A percentile compares a stretch with the other conserved stretches of the same genome.
These are phyloP conservation scores for Aphelenchoides fujianensis DNA, from an alignment of 1,140 invertebrate genomes.

Conservation along the genomic window DNA sequence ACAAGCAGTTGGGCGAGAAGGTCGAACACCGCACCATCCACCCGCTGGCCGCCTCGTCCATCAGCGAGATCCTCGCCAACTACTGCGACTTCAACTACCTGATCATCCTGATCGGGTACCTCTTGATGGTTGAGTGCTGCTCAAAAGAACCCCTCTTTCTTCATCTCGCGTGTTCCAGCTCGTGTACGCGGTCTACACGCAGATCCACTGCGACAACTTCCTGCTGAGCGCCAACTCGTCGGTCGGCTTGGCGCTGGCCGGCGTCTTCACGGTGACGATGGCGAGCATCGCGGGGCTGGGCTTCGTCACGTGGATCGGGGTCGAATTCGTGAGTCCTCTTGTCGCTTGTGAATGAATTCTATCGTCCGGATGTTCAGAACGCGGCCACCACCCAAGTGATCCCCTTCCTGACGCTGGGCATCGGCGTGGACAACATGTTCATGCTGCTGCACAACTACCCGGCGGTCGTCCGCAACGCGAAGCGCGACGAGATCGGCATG, in stretches of 20 bases:
- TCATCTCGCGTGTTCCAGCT: constrained; percentile 72
- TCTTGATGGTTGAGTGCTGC: constrained; percentile 73
- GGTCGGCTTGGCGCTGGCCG: constrained; percentile 80
- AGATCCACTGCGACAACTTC: constrained; percentile 70
- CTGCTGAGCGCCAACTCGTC: constrained; percentile 76
- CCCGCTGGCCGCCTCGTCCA: constrained; percentile 82
- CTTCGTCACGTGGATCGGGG: constrained; percentile 84
- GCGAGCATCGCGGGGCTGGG: constrained; percentile 80
- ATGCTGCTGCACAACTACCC: constrained; percentile 80
- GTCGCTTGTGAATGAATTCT: background rate
- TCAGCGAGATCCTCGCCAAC: constrained; percentile 83
- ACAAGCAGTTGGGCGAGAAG: background rate
- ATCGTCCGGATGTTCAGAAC: constrained; percentile 1
- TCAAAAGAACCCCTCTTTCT: constrained; percentile 25
- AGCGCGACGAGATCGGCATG: constrained; percentile 60
- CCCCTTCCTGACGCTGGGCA: constrained; percentile 83
- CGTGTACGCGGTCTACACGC: constrained; percentile 74
- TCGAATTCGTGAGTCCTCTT: constrained; percentile 70
- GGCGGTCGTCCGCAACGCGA: constrained; percentile 65
- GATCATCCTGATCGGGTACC: constrained; percentile 78
- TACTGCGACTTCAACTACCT: constrained; percentile 74
- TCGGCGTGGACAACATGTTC: constrained; percentile 90
- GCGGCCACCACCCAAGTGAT: constrained; percentile 69
- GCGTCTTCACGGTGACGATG: constrained; percentile 79
- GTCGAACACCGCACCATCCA: constrained; percentile 72